Conservation (phyloP, 64 coral and sea anemone species). For the Actinia tenebrosa region DNA sequence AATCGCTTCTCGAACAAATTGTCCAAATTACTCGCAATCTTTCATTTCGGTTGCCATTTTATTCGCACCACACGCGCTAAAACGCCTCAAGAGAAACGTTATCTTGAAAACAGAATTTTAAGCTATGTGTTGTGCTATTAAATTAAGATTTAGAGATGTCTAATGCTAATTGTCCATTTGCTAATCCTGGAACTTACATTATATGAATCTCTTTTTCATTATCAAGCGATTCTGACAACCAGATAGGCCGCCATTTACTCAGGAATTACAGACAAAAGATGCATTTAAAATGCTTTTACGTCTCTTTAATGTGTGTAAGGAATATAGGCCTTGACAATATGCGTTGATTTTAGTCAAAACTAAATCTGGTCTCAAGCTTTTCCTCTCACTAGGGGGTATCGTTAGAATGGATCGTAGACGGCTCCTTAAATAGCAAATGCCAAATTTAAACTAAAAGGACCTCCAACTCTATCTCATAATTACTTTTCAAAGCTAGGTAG, state of each 20-base stretch:
- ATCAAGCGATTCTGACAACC: neutral
- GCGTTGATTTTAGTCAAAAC: neutral
- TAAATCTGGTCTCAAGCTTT: too few relatives aligned
- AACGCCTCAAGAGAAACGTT: neutral
- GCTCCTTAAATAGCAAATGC: neutral
- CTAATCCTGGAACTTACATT: neutral
- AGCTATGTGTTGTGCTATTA: neutral
- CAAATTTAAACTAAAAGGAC: neutral
- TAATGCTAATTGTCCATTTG: slow-evolving; percentile 2
- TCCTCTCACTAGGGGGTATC: neutral
- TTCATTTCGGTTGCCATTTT: neutral
- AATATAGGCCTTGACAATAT: neutral
- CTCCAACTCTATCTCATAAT: neutral
- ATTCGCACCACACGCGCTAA: neutral
- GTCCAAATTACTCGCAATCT: neutral
- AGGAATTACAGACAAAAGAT: neutral
- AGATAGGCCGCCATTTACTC: neutral
- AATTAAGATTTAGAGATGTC: neutral
- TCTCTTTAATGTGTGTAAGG: neutral
- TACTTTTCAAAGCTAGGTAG: neutral
- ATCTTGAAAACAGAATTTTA: neutral
- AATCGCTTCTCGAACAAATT: neutral
- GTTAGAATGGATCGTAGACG: neutral
- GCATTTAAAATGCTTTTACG: neutral
- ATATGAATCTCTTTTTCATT: neutral